Percentiles rank a stretch among this genome's conserved stretches.
Evolutionary conservation across 1,140 invertebrate genomes (phyloP).

Genomic region (Pseudomyrmex dendroicus): DNA sequence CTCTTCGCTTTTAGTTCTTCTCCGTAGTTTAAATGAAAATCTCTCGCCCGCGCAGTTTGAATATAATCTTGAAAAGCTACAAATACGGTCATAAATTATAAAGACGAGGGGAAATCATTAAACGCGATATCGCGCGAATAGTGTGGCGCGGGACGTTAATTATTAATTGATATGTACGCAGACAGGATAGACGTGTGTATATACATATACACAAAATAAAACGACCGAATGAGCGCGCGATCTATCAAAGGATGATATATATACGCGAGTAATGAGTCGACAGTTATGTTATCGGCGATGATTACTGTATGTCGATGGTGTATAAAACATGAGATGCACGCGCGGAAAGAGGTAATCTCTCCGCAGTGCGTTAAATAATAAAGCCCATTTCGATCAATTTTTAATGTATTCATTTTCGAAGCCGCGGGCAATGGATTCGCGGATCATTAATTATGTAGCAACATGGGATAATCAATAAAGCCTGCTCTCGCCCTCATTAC

Average conservation of each 20-base stretch:
- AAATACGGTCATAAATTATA: constrained; percentile 20
- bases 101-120: neutral
- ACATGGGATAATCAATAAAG: constrained; percentile 36
- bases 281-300: neutral
- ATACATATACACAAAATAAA: neutral
- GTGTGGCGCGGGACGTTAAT: neutral
- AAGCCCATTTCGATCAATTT: neutral
- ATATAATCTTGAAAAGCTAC: neutral
- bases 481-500: neutral
- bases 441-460: constrained; percentile 27
- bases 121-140: constrained; percentile 13
- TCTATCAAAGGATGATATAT: neutral
- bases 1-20: no score
- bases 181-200: no score
- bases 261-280: neutral
- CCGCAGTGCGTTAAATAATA: neutral
- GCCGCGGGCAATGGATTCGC: neutral
- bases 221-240: neutral
- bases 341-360: neutral
- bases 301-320: neutral
- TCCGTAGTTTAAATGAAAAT: no score
- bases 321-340: neutral
- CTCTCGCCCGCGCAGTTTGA: neutral
- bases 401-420: constrained; percentile 5
- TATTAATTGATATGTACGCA: constrained; percentile 7